Evolutionary conservation across 1,140 invertebrate species (phyloP).

Genomic region (Brachionus manjavacas): DNA sequence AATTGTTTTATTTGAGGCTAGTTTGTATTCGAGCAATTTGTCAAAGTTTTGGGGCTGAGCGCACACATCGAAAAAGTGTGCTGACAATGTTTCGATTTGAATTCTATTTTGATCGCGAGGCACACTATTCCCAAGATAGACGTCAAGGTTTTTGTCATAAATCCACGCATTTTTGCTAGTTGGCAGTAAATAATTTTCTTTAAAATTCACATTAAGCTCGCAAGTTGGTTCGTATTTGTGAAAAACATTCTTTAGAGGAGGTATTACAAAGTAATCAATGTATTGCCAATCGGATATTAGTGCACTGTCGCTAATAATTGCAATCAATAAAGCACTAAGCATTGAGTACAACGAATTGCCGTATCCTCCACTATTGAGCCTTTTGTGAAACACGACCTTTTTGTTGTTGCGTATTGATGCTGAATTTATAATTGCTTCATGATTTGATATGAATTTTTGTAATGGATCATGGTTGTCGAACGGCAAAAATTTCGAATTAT

Average conservation of each 20-base stretch:
- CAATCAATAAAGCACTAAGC: not conserved
- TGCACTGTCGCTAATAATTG: not conserved
- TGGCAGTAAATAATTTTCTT: not conserved
- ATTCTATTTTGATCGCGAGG: not conserved
- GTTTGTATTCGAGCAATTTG: not conserved
- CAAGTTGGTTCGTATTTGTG: not conserved
- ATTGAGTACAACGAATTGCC: not conserved
- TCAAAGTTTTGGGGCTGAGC: not conserved
- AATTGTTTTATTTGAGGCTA: not conserved
- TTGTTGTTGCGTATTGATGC: not conserved
- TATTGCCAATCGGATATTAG: not conserved
- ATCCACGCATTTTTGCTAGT: not conserved
- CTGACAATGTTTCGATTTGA: not conserved
- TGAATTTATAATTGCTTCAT: not conserved
- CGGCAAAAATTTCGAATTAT: not conserved
- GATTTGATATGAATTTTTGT: not conserved
- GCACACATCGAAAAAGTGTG: not conserved
- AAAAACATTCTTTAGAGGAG: not conserved
- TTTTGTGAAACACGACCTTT: not conserved
- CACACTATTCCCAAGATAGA: not conserved
- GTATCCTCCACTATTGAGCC: not conserved
- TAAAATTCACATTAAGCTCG: not conserved
- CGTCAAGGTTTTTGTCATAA: not conserved
- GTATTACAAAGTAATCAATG: not conserved
- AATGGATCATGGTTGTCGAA: not conserved